Percentiles rank a stretch among this genome's conserved stretches.
Conservation (phyloP, 2,113 vertebrate species). For the Phaethornis superciliosus region DNA sequence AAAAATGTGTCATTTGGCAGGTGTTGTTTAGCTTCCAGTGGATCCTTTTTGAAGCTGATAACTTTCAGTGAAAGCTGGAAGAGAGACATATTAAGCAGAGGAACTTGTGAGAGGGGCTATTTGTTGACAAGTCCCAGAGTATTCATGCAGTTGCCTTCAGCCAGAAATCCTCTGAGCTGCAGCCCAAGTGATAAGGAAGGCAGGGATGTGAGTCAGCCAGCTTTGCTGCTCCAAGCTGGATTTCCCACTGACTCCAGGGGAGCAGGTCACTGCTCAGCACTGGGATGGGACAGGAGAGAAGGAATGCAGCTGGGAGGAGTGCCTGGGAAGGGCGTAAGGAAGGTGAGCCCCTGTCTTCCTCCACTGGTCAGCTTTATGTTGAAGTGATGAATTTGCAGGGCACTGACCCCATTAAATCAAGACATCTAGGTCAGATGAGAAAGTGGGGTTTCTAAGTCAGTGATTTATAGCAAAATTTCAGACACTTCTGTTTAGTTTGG, state of each 20-base stretch:
- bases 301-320: background rate
- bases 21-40: background rate
- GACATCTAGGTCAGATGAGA: slow-evolving; percentile 28
- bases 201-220: background rate
- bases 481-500: slow-evolving; percentile 50
- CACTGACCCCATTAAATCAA: background rate
- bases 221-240: background rate
- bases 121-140: slow-evolving; percentile 30
- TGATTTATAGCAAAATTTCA: slow-evolving; percentile 34
- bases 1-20: background rate
- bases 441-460: background rate
- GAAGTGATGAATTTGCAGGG: background rate
- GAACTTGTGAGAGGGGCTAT: background rate
- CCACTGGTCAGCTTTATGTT: background rate
- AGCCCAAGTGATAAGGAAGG: background rate
- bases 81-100: background rate
- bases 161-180: slow-evolving; percentile 13
- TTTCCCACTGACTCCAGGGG: background rate
- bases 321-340: background rate
- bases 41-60: background rate
- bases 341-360: background rate
- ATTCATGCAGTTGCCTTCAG: background rate
- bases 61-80: background rate
- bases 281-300: background rate
- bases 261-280: background rate